These are phyloP conservation scores for Apostichopus leukothele DNA, from an alignment of 53 echinoderm and acorn worm species.

Conservation along the genomic window DNA sequence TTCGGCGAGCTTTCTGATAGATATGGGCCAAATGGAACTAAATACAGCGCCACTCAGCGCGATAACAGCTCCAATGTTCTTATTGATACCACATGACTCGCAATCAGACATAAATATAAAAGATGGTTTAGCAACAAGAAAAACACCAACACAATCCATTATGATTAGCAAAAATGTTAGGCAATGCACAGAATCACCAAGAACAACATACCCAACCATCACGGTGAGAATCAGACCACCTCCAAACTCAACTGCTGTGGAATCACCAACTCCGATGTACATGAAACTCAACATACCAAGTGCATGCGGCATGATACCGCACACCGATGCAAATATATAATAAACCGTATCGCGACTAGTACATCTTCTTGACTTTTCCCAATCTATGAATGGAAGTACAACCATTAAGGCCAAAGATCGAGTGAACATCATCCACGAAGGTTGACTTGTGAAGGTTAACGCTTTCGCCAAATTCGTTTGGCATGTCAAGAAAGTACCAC, in stretches of 20 bases:
- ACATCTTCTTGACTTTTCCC: neutral
- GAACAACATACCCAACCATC: neutral
- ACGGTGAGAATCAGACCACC: neutral
- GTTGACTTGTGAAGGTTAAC: neutral
- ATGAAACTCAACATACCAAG: neutral
- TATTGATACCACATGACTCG: neutral
- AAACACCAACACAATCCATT: neutral
- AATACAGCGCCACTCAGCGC: neutral
- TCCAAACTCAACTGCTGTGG: neutral
- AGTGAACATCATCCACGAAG: neutral
- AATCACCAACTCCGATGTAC: constrained; percentile 12
- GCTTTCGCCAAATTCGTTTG: neutral
- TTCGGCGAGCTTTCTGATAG: neutral
- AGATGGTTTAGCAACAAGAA: neutral
- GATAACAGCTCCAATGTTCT: neutral
- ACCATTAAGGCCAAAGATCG: neutral
- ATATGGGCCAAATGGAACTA: neutral
- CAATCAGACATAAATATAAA: neutral
- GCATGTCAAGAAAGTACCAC: neutral
- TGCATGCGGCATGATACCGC: neutral
- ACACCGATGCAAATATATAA: neutral
- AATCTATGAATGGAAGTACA: neutral
- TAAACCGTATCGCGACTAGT: neutral
- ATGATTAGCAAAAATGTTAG: neutral
- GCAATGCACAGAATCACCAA: neutral